Evolutionary conservation across 2,113 vertebrate species (phyloP).

Genomic region (Sceloporus tristichus): DNA sequence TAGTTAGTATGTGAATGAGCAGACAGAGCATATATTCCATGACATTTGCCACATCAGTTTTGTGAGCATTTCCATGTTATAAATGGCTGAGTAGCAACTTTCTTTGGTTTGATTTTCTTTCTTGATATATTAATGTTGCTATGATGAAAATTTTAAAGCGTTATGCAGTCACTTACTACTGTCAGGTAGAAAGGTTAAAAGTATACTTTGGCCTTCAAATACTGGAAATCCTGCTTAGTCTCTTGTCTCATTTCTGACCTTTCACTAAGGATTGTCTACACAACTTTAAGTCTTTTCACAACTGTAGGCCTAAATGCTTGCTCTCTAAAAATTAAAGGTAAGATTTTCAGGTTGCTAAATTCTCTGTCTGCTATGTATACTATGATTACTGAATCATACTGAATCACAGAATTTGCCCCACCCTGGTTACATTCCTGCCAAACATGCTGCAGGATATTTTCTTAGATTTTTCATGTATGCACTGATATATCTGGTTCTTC

Average conservation of each 20-base stretch:
- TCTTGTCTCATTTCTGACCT: not conserved
- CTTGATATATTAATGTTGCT: constrained; percentile 53
- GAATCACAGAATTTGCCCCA: not conserved
- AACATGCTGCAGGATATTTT: not conserved
- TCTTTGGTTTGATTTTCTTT: not conserved
- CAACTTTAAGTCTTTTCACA: not conserved
- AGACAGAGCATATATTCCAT: constrained; percentile 59
- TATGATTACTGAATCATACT: not conserved
- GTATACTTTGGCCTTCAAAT: not conserved
- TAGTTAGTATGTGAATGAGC: constrained; percentile 44
- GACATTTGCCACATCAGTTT: constrained; percentile 36
- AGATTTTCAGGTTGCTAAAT: too few species aligned
- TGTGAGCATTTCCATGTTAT: not conserved
- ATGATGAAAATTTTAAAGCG: not conserved
- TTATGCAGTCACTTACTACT: too few species aligned
- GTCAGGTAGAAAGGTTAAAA: not conserved
- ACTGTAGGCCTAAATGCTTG: not conserved
- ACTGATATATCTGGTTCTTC: not conserved
- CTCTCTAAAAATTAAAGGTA: not conserved
- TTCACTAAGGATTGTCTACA: not conserved
- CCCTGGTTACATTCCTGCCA: too few species aligned
- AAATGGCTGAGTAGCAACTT: not conserved
- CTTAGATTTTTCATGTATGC: not conserved
- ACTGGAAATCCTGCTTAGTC: not conserved
- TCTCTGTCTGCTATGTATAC: not conserved